These are phyloP conservation scores for Oncorhynchus tshawytscha DNA, from an alignment of 2,113 vertebrate species.

Conservation along the genomic window DNA sequence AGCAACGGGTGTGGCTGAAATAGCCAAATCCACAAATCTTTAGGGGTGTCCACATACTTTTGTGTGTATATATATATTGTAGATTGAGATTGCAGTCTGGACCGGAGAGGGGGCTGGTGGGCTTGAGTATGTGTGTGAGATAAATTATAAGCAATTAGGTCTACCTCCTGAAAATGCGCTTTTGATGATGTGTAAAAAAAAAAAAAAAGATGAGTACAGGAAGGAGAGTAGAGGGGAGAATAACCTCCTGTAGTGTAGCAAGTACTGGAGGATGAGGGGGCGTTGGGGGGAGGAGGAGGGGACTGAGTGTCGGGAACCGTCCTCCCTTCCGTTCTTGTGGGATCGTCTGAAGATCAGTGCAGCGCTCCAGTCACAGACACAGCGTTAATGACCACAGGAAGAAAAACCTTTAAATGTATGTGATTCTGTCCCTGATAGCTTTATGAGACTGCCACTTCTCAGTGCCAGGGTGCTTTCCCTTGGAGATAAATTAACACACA, in stretches of 20 bases:
- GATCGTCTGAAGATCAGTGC: slow-evolving; percentile 22
- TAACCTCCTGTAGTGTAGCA: background rate
- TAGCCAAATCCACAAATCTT: too few species aligned
- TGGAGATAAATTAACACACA: slow-evolving; percentile 15
- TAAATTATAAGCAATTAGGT: slow-evolving; percentile 64
- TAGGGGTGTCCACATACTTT: too few species aligned
- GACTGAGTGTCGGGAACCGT: slow-evolving; percentile 15
- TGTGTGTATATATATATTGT: too few species aligned
- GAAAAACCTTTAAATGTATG: slow-evolving; percentile 48
- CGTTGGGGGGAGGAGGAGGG: background rate
- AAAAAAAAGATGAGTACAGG: slow-evolving; percentile 21
- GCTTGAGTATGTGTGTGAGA: slow-evolving; percentile 55
- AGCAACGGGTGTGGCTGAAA: too few species aligned
- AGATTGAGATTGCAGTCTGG: slow-evolving; percentile 49
- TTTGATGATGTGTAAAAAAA: slow-evolving; percentile 55
- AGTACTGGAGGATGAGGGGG: background rate
- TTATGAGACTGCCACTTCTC: slow-evolving; percentile 27
- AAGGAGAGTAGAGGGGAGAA: slow-evolving; percentile 8
- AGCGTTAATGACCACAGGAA: slow-evolving; percentile 47
- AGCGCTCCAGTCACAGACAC: slow-evolving; percentile 25
- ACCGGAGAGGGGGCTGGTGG: slow-evolving; percentile 11
- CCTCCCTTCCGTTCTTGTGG: slow-evolving; percentile 21
- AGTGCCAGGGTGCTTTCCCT: slow-evolving; percentile 29
- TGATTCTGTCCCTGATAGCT: slow-evolving; percentile 45
- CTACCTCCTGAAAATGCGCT: slow-evolving; percentile 42